Conservation (phyloP, 2,888 invertebrate species). For the Ceramica pisi region DNA sequence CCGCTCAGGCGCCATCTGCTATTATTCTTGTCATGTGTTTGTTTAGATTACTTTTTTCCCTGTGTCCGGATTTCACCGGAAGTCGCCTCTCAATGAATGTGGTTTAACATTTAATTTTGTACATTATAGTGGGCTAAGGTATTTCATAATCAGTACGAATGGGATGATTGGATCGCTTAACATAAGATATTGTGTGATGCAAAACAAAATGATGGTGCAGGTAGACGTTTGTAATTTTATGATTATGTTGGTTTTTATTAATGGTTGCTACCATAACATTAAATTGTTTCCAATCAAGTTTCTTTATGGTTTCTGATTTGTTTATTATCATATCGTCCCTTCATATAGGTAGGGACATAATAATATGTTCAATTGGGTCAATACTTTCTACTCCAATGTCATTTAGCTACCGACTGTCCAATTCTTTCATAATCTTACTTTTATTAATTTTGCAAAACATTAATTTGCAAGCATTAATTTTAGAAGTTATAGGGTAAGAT, state of each 20-base stretch:
- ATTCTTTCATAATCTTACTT: too few species aligned
- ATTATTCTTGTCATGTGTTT: constrained; percentile 85
- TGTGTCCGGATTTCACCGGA: constrained; percentile 86
- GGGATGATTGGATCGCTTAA: constrained; percentile 38
- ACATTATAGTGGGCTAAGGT: constrained; percentile 65
- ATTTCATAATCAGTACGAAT: constrained; percentile 53
- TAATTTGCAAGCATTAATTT: too few species aligned
- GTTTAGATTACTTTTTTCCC: constrained; percentile 84
- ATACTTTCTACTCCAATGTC: too few species aligned
- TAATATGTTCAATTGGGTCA: neutral
- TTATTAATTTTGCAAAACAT: too few species aligned
- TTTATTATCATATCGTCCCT: neutral
- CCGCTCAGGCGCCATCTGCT: constrained; percentile 89
- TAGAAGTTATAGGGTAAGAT: neutral
- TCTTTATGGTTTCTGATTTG: constrained; percentile 1
- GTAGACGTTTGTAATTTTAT: constrained; percentile 21
- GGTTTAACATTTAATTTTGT: constrained; percentile 80
- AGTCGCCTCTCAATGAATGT: constrained; percentile 77
- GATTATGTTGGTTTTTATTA: constrained; percentile 18
- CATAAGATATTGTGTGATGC: constrained; percentile 57
- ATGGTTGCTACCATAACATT: constrained; percentile 11
- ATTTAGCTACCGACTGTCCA: too few species aligned
- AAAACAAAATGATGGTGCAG: constrained; percentile 38
- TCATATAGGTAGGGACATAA: neutral
- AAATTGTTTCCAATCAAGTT: constrained; percentile 4